phyloP scores from a whole-genome alignment of 2,888 invertebrate species.

The Stenoptilia bipunctidactyla region DNA sequence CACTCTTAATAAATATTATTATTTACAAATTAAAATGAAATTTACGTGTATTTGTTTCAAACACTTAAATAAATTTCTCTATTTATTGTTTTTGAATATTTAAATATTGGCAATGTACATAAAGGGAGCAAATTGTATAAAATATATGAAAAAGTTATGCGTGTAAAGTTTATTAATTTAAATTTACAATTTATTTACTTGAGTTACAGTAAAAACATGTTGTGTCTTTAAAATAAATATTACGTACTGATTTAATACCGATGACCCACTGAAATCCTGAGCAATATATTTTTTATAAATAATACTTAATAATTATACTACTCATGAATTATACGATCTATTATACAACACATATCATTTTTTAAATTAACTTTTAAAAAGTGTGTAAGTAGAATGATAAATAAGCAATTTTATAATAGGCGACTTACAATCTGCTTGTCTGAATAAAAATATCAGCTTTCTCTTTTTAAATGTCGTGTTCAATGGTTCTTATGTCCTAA shows the following conservation, averaged over 20 bases:
- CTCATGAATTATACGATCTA: slow-evolving; percentile 32
- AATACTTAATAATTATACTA: slow-evolving; percentile 50
- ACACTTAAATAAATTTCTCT: slow-evolving; percentile 14
- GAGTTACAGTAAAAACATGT: neutral
- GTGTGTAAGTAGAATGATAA: neutral
- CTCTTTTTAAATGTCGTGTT: slow-evolving; percentile 55
- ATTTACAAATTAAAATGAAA: slow-evolving; percentile 23
- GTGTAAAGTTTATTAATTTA: too few relatives aligned
- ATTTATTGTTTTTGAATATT: slow-evolving; percentile 12
- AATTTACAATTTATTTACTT: neutral
- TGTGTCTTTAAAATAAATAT: slow-evolving; percentile 17
- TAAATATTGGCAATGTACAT: slow-evolving; percentile 18
- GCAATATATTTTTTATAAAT: slow-evolving; percentile 67
- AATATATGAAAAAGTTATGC: neutral
- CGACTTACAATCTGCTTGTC: slow-evolving; percentile 22
- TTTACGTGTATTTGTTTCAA: slow-evolving; percentile 22
- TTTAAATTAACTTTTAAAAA: neutral
- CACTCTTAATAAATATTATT: slow-evolving; percentile 10
- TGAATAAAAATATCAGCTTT: slow-evolving; percentile 54
- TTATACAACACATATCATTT: slow-evolving; percentile 35
- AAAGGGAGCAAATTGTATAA: slow-evolving; percentile 29
- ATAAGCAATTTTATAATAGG: slow-evolving; percentile 28
- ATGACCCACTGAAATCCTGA: slow-evolving; percentile 58
- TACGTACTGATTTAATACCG: slow-evolving; percentile 60
- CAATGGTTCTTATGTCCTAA: slow-evolving; percentile 45